Percentiles rank a stretch among this genome's conserved stretches.
Conservation (phyloP, 2,113 vertebrate genomes). For the Murina feae region DNA sequence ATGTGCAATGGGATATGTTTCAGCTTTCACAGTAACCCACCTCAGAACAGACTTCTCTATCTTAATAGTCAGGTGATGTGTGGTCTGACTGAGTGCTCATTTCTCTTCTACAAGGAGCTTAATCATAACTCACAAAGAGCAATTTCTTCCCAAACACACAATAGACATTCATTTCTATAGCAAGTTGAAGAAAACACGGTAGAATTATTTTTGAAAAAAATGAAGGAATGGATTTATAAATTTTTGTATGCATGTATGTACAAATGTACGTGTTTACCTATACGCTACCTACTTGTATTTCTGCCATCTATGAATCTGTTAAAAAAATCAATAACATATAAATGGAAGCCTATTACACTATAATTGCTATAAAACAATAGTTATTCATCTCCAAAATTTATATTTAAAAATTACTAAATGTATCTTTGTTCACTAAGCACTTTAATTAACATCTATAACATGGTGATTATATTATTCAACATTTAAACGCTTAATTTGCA, state of each 20-base stretch:
- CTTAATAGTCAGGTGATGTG: not conserved
- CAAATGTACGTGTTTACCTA: not conserved
- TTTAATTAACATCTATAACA: constrained; percentile 75
- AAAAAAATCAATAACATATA: constrained; percentile 60
- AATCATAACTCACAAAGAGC: not conserved
- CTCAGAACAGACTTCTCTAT: constrained; percentile 18
- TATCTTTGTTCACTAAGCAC: constrained; percentile 68
- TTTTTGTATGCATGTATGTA: not conserved
- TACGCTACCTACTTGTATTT: not conserved
- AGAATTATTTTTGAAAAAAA: constrained; percentile 21
- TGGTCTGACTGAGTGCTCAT: not conserved
- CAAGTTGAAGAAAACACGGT: constrained; percentile 18
- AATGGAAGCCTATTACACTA: constrained; percentile 63
- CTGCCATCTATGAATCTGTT: constrained; percentile 18
- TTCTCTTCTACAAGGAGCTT: not conserved
- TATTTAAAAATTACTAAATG: constrained; percentile 67
- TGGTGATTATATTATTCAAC: constrained; percentile 75
- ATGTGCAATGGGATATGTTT: not conserved
- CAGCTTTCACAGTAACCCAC: not conserved
- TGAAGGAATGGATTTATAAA: constrained; percentile 2
- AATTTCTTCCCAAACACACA: not conserved
- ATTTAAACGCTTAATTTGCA: constrained; percentile 76
- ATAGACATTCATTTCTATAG: constrained; percentile 4
- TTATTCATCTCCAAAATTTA: constrained; percentile 63
- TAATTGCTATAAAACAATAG: constrained; percentile 68